Evolutionary conservation across 1,140 invertebrate genomes (phyloP).

Genomic region (Dendrolimus kikuchii): DNA sequence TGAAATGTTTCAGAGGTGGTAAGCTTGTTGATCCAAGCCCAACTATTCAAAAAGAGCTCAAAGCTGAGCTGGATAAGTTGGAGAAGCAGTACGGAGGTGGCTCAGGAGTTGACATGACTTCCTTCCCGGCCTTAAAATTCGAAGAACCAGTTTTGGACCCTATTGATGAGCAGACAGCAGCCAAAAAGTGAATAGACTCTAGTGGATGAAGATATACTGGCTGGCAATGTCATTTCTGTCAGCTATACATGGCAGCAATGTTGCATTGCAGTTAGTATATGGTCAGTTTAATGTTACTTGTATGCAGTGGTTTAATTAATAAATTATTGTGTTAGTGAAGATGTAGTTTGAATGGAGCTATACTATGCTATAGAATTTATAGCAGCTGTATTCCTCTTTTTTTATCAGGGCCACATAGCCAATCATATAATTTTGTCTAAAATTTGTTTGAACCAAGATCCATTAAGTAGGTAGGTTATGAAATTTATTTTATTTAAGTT

Average conservation of each 20-base stretch:
- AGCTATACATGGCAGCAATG: too few relatives aligned
- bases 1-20: slow-evolving; percentile 76
- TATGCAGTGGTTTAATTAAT: slow-evolving; percentile 12
- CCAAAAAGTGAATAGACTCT: slow-evolving; percentile 47
- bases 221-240: too few relatives aligned
- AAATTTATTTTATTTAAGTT: too few relatives aligned
- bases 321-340: slow-evolving; percentile 21
- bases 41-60: slow-evolving; percentile 80
- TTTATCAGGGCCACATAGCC: neutral
- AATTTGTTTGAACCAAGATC: too few relatives aligned
- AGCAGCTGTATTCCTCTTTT: neutral
- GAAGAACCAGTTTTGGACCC: slow-evolving; percentile 77
- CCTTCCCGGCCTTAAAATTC: slow-evolving; percentile 91
- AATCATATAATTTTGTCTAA: too few relatives aligned
- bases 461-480: too few relatives aligned
- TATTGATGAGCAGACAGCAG: slow-evolving; percentile 57
- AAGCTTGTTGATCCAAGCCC: slow-evolving; percentile 88
- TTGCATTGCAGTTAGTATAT: too few relatives aligned
- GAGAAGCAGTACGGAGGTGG: slow-evolving; percentile 84
- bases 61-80: slow-evolving; percentile 86
- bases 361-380: slow-evolving; percentile 1
- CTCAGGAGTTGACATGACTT: slow-evolving; percentile 85
- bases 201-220: neutral
- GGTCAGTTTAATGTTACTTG: too few relatives aligned
- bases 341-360: slow-evolving; percentile 1